Base-by-base conservation (phyloP, 2,797 vertebrate species). In the Poecile montanus region DNA sequence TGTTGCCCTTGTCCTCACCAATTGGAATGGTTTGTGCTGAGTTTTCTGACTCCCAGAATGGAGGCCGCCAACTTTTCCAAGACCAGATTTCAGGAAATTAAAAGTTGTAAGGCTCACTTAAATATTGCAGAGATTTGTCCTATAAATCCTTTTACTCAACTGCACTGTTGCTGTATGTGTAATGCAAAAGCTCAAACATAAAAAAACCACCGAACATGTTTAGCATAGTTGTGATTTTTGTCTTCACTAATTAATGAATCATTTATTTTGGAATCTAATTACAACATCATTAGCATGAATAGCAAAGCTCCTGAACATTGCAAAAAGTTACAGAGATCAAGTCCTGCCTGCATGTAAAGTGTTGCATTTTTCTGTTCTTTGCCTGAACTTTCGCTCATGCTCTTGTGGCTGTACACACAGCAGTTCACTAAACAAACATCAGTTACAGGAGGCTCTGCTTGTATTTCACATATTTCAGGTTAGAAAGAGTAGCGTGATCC, bases 401-500 rank as follows among this genome's bases (percentile, higher is more conserved):
- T 79, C 29, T 42, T 18, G 38, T 50, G 78, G 38, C 48, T 71
- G 21, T 36, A 45, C 44, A 45, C 22, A 8, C 45, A 74, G 76
- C 22, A 91, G 65, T 65, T 95, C 72, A 44, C 73, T 75, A 48
- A 88, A 78, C 0, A 6, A 72, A 66, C 47, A 58, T 60, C 60
- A 73, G 9, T 30, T 79, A 42, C 48, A 58, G 87, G 36, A 86
- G 20, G 9, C 44, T 66, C 1, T 72, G 19, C 61, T 88, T 89
- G 70, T 62, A 38, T 94, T 94, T 92, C 85, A 56, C 13, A 2
- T 54, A 68, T 72, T 92, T 84, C 34, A 58, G 76, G 62, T 94
- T 88, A 91, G 76, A 88, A 91, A 78, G 40, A 88, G 34, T 58
- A 72, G 48, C 40, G 70, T 91, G 89, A 96, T 66, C 54, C 82